Evolutionary conservation across 2,888 invertebrate species (phyloP).

Genomic region (Lissonota sp.): DNA sequence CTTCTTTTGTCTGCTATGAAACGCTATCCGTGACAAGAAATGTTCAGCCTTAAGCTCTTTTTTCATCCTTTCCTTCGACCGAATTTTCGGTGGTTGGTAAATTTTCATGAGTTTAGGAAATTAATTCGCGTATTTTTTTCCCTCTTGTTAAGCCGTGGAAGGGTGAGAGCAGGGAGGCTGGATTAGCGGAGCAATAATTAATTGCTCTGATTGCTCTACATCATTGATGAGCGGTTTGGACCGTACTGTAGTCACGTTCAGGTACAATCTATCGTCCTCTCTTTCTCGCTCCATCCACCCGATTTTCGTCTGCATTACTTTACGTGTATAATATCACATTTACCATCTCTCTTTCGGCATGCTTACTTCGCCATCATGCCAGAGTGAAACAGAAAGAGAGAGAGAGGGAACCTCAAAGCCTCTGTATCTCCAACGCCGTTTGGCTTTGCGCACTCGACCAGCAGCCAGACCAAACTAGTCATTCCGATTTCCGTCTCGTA

Average conservation of each 20-base stretch:
- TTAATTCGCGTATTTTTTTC: slow-evolving; percentile 82
- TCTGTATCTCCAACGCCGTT: slow-evolving; percentile 35
- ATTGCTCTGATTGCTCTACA: slow-evolving; percentile 84
- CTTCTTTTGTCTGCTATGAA: too few species aligned
- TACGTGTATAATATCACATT: slow-evolving; percentile 45
- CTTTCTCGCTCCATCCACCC: slow-evolving; percentile 45
- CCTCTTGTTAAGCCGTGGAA: slow-evolving; percentile 44
- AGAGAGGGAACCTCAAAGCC: slow-evolving; percentile 42
- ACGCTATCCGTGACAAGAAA: too few species aligned
- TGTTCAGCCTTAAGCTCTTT: not conserved
- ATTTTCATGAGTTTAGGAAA: slow-evolving; percentile 83
- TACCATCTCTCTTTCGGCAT: slow-evolving; percentile 42
- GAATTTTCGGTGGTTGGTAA: slow-evolving; percentile 44
- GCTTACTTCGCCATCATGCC: slow-evolving; percentile 17
- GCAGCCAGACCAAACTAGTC: slow-evolving; percentile 57
- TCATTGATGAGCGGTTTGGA: slow-evolving; percentile 82
- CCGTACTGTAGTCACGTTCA: slow-evolving; percentile 67
- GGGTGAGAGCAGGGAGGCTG: slow-evolving; percentile 56
- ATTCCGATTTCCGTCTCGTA: slow-evolving; percentile 60
- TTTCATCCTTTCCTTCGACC: not conserved
- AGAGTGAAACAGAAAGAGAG: slow-evolving; percentile 6
- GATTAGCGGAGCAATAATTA: slow-evolving; percentile 83
- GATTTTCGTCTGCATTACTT: slow-evolving; percentile 27
- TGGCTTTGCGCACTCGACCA: slow-evolving; percentile 63
- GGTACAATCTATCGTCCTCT: slow-evolving; percentile 63